Conservation (phyloP, 2,888 invertebrate species). For the Brenthis hecate region DNA sequence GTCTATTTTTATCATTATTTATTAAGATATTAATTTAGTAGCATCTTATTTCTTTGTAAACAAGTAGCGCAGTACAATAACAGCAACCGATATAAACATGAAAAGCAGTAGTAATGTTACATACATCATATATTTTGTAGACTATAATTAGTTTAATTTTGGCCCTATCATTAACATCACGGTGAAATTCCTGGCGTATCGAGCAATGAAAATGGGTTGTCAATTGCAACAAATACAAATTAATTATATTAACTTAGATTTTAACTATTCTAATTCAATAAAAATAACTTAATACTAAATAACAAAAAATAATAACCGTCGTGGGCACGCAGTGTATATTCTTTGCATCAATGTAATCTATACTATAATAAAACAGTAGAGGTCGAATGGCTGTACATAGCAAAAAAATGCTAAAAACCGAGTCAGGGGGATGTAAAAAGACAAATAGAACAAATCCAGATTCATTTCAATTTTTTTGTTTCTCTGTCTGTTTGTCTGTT, state of each 20-base stretch:
- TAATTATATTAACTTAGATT: neutral
- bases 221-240: conserved; percentile 47
- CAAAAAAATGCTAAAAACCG: too few species aligned
- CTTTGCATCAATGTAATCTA: too few species aligned
- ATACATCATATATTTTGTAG: conserved; percentile 19
- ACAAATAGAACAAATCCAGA: too few species aligned
- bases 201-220: conserved; percentile 48
- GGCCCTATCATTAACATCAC: conserved; percentile 63
- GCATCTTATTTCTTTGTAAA: conserved; percentile 11
- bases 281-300: neutral
- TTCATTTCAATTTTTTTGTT: too few species aligned
- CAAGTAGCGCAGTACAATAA: conserved; percentile 18
- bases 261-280: neutral
- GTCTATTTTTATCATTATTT: too few species aligned
- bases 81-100: conserved; percentile 26
- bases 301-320: too few species aligned
- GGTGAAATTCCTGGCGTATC: conserved; percentile 57
- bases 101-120: conserved; percentile 35
- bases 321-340: too few species aligned
- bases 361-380: too few species aligned
- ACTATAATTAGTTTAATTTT: conserved; percentile 38
- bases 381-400: too few species aligned
- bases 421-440: too few species aligned
- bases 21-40: neutral
- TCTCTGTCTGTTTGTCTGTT: too few species aligned